These are phyloP conservation scores for Noturus placidus DNA, from an alignment of 2,113 vertebrate species.

Conservation along the genomic window DNA sequence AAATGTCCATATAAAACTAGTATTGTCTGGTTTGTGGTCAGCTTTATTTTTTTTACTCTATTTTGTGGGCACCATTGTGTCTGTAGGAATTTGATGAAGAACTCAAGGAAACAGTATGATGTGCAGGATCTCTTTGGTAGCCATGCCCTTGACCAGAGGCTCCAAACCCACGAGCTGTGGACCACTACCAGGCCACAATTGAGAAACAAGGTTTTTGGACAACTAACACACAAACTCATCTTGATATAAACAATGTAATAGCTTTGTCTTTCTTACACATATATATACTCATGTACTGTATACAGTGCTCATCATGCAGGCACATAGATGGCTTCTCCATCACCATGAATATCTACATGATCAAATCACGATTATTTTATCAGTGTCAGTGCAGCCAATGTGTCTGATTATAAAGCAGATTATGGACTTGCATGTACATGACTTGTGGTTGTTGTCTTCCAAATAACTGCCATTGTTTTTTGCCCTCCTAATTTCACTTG, in stretches of 20 bases:
- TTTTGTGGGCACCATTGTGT: background rate
- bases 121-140: background rate
- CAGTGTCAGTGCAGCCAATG: background rate
- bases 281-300: background rate
- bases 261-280: background rate
- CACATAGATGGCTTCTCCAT: background rate
- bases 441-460: background rate
- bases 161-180: background rate
- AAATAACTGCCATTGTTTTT: background rate
- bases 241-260: background rate
- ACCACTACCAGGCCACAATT: background rate
- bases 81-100: background rate
- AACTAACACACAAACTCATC: background rate
- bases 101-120: background rate
- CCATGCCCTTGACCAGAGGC: background rate
- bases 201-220: background rate
- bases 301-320: background rate
- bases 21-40: background rate
- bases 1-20: background rate
- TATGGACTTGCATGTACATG: background rate
- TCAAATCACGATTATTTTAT: background rate
- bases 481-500: background rate
- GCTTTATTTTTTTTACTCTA: background rate
- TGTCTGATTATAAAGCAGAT: background rate
- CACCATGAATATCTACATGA: background rate